Conservation (phyloP, 2,888 invertebrate species). For the Drosophila vallismaia region DNA sequence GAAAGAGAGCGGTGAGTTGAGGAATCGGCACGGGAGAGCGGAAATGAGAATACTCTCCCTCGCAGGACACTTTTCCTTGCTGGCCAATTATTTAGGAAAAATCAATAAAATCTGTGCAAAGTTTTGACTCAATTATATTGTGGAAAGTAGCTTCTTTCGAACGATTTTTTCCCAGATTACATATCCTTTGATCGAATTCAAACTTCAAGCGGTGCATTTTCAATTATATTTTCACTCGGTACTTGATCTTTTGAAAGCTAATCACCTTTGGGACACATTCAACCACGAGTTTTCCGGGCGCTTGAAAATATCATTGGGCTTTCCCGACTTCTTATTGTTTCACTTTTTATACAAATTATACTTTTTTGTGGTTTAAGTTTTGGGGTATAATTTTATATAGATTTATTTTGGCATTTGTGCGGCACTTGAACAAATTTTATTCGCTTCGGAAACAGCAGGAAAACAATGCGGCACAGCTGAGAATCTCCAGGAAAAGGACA, state of each 20-base stretch:
- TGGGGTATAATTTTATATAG: constrained; percentile 15
- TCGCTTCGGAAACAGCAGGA: constrained; percentile 30
- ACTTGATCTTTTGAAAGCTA: not conserved
- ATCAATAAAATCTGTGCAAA: constrained; percentile 62
- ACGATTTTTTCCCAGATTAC: not conserved
- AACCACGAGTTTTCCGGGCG: not conserved
- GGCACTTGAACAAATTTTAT: constrained; percentile 13
- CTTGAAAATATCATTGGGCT: not conserved
- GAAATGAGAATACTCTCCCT: constrained; percentile 30
- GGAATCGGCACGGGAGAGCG: constrained; percentile 9
- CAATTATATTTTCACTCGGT: constrained; percentile 4
- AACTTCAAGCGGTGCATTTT: not conserved
- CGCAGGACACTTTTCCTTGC: constrained; percentile 50
- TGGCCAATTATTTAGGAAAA: constrained; percentile 67
- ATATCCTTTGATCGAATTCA: not conserved
- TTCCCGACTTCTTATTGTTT: not conserved
- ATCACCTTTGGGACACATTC: constrained; percentile 53
- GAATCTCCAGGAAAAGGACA: constrained; percentile 51
- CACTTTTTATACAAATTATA: not conserved
- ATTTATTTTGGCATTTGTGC: constrained; percentile 49
- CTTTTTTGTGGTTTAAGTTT: not conserved
- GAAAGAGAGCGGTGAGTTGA: constrained; percentile 20
- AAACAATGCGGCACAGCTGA: constrained; percentile 55
- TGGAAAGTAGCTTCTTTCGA: not conserved
- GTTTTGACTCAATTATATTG: constrained; percentile 11